phyloP scores from a whole-genome alignment of 2,113 vertebrate species.

The Aegypius monachus region DNA sequence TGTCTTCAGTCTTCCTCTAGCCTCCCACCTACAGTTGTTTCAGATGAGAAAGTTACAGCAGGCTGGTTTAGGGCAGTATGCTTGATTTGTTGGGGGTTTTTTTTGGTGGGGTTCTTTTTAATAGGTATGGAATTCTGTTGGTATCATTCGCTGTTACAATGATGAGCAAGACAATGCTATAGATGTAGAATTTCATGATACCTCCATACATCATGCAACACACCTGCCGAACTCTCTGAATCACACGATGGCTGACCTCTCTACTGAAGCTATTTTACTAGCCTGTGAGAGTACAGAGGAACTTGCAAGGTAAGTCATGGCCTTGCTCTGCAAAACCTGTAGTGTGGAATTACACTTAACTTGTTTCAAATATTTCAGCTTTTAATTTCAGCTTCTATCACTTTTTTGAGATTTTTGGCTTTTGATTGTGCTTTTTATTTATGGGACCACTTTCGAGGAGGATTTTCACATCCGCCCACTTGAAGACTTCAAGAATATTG shows the following conservation, averaged over 20 bases:
- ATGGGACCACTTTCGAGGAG: background rate
- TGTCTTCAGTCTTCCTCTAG: background rate
- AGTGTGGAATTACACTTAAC: background rate
- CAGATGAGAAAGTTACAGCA: background rate
- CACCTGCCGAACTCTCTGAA: slow-evolving; percentile 90
- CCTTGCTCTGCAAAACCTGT: background rate
- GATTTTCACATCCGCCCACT: background rate
- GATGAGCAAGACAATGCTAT: slow-evolving; percentile 95
- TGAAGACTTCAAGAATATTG: background rate
- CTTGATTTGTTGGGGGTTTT: background rate
- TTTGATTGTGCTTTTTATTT: background rate
- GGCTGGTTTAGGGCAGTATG: background rate
- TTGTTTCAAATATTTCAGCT: background rate
- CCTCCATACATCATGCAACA: slow-evolving; percentile 89
- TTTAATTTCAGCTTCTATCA: background rate
- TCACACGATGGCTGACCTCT: slow-evolving; percentile 88
- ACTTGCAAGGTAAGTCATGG: slow-evolving; percentile 80
- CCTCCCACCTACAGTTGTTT: background rate
- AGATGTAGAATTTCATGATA: slow-evolving; percentile 94
- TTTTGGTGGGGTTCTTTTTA: background rate
- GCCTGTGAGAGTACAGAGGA: slow-evolving; percentile 87
- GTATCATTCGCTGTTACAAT: slow-evolving; percentile 91
- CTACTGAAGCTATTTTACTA: slow-evolving; percentile 88
- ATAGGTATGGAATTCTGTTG: slow-evolving; percentile 95
- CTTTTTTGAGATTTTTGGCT: background rate